These are phyloP conservation scores for Rhynchopsitta pachyrhyncha DNA, from an alignment of 2,113 vertebrate species.

Conservation along the genomic window DNA sequence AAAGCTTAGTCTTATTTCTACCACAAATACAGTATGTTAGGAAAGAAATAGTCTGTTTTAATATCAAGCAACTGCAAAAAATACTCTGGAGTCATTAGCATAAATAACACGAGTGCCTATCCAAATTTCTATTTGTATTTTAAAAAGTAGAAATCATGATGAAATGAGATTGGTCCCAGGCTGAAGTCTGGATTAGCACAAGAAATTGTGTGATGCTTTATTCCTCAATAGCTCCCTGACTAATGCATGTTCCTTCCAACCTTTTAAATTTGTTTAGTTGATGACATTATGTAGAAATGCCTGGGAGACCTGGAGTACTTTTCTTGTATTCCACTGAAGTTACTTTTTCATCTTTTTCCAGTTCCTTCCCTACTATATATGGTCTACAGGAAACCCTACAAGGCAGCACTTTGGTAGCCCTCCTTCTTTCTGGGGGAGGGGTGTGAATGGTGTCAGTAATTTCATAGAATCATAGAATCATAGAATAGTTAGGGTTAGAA, in stretches of 20 bases:
- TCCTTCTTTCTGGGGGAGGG: not conserved
- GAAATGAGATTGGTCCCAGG: not conserved
- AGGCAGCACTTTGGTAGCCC: not conserved
- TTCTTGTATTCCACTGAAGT: not conserved
- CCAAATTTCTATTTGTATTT: not conserved
- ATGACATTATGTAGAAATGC: not conserved
- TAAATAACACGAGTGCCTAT: not conserved
- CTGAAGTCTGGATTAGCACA: not conserved
- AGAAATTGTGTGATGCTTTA: not conserved
- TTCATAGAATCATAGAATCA: not conserved
- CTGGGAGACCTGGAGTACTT: not conserved
- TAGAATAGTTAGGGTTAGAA: not conserved
- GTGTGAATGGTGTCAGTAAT: not conserved
- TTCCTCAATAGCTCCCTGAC: not conserved
- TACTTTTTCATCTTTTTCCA: constrained; percentile 3
- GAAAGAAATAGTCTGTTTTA: not conserved
- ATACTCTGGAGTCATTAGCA: not conserved
- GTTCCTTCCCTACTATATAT: not conserved
- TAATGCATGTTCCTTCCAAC: not conserved
- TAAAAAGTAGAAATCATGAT: not conserved
- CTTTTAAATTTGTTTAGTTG: not conserved
- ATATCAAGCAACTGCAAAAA: not conserved
- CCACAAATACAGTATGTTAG: not conserved
- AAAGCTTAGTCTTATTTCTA: not conserved
- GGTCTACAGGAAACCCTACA: not conserved